A percentile compares a stretch with the other conserved stretches of the same genome.
Conservation (phyloP, 1,140 invertebrate species). For the Caenorhabditis latens region DNA sequence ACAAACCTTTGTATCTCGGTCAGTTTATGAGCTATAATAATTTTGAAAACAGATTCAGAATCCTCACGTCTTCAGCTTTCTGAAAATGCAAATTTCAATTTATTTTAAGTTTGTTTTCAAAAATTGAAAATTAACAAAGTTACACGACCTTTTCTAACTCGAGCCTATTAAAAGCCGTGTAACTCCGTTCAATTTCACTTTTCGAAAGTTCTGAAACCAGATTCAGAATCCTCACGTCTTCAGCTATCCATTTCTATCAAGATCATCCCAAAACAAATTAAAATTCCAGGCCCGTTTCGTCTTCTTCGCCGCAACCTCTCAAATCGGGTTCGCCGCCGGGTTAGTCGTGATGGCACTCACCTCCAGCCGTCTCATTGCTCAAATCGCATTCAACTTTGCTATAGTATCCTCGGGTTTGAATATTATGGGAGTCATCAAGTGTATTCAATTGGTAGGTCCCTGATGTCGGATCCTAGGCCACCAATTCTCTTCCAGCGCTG, state of each 20-base stretch:
- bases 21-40: no score
- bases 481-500: background rate
- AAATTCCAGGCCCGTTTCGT: conserved; percentile 62
- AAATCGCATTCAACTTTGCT: conserved; percentile 67
- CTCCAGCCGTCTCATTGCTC: conserved; percentile 56
- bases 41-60: no score
- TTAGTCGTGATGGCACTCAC: conserved; percentile 45
- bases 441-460: conserved; percentile 68
- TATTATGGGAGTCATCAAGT: conserved; percentile 70
- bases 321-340: conserved; percentile 66
- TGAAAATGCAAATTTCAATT: no score
- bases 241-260: no score
- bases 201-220: background rate
- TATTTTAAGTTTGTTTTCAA: no score
- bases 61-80: no score
- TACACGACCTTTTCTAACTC: no score
- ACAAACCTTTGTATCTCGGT: no score
- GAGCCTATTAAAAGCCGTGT: no score
- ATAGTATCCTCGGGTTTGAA: conserved; percentile 71
- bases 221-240: background rate
- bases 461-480: background rate
- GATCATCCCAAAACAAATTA: no score
- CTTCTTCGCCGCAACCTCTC: conserved; percentile 70
- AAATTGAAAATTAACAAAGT: no score
- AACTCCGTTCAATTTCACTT: no score